Base-by-base conservation (phyloP, 2,113 vertebrate genomes). In the Centropus bengalensis region DNA sequence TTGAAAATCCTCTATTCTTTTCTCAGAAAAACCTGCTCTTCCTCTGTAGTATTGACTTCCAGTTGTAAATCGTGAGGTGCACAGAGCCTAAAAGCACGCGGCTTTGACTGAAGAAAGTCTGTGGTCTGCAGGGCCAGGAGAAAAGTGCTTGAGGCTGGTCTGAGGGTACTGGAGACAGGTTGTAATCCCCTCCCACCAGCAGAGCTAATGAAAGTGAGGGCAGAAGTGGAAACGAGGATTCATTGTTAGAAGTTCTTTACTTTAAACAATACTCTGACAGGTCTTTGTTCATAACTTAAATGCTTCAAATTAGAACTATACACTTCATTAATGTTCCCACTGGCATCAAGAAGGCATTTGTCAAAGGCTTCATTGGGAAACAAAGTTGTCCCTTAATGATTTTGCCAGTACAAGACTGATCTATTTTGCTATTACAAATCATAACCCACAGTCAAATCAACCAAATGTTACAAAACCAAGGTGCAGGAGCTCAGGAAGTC, bases 271-370 rank as follows among this genome's bases (percentile, higher is more conserved):
- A 80, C 47, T 82, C 81, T 68, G 78, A 56, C 15, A 9, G 64
- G 85, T 58, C 77, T 95, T 91, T 86, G 47, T 87, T 96, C 90
- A 49, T 85, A 77, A 87, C 84, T 94, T 82, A 88, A 96, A 60
- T 63, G 38, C 33, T 88, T 91, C 63, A 24, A 19, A 80, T 86
- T 51, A 91, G 49, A 95, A 71, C 38, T 55, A 38, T 68, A 47
- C 2, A 8, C 58, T 51, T 67, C 2, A 2, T 36, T 89, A 66
- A 73, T 38, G 24, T 14, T 88, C 52, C 55, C 60, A 38, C 47
- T 36, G 64, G n/a, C 56, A 54, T 26, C 11, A 51, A 71, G 47
- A 80, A 23, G 21, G 36, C 38, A 68, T 88, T 91, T 93, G 36
- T 93, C 91, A 94, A 90, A 91, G 60, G 49, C 52, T 90, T 86